Conservation (phyloP, 2,797 vertebrate genomes). For the Sebastolobus alascanus region DNA sequence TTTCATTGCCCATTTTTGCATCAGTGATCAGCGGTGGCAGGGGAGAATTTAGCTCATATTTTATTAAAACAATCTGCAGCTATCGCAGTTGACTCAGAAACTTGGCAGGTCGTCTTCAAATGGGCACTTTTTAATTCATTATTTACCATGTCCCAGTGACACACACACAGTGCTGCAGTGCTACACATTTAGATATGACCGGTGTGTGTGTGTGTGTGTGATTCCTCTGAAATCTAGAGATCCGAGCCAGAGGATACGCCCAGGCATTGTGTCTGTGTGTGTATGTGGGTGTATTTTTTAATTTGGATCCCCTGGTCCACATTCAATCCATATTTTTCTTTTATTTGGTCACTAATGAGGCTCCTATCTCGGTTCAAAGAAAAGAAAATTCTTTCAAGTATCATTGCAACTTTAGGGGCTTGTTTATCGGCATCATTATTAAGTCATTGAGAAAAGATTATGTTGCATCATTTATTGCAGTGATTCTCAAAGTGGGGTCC, state of each 20-base stretch:
- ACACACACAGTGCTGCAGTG: constrained; percentile 12
- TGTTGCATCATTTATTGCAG: constrained; percentile 58
- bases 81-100: constrained; percentile 66
- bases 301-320: constrained; percentile 57
- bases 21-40: constrained; percentile 61
- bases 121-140: constrained; percentile 73
- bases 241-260: constrained; percentile 29
- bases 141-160: constrained; percentile 65
- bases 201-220: constrained; percentile 8
- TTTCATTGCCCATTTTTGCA: constrained; percentile 65
- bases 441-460: constrained; percentile 48
- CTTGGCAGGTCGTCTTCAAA: constrained; percentile 68
- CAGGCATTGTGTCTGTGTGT: constrained; percentile 38
- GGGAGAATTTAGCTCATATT: constrained; percentile 76
- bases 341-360: constrained; percentile 73
- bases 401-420: constrained; percentile 50
- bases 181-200: constrained; percentile 28
- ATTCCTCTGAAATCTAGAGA: constrained; percentile 45
- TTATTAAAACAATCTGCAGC: constrained; percentile 75
- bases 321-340: constrained; percentile 64
- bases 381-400: constrained; percentile 66
- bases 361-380: constrained; percentile 66
- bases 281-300: constrained; percentile 42
- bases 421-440: constrained; percentile 66
- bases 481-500: too few relatives aligned